Evolutionary conservation across 2,888 invertebrate species (phyloP).

Genomic region (Hypsopygia costalis): DNA sequence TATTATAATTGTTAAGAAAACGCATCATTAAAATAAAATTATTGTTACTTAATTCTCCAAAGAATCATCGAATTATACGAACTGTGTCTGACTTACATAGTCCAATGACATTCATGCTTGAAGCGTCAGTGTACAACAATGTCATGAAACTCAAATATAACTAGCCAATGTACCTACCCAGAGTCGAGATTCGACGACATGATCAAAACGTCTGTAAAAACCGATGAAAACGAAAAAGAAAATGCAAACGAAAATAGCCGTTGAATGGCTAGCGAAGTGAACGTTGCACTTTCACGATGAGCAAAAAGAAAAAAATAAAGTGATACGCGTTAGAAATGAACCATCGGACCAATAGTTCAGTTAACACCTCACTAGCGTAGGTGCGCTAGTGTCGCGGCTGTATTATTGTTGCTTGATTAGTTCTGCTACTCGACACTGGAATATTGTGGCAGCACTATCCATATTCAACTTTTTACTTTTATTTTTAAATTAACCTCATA

Average conservation of each 20-base stretch:
- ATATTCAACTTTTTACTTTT: no score
- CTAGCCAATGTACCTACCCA: conserved; percentile 12
- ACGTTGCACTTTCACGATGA: conserved; percentile 77
- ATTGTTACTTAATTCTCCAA: not conserved
- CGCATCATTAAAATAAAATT: conserved; percentile 16
- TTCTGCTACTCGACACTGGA: conserved; percentile 69
- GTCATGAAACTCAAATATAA: conserved; percentile 14
- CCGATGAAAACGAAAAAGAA: conserved; percentile 69
- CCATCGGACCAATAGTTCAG: conserved; percentile 57
- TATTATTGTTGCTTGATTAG: conserved; percentile 35
- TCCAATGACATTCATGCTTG: not conserved
- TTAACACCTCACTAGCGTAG: conserved; percentile 33
- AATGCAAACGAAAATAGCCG: conserved; percentile 63
- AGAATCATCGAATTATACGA: not conserved
- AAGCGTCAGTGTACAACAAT: not conserved
- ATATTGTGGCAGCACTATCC: conserved; percentile 46
- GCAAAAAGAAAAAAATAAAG: conserved; percentile 62
- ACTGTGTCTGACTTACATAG: not conserved
- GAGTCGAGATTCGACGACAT: conserved; percentile 42
- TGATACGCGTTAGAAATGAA: conserved; percentile 61
- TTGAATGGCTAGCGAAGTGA: conserved; percentile 71
- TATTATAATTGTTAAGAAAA: conserved; percentile 50
- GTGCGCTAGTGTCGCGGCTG: conserved; percentile 44
- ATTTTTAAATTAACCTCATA: no score
- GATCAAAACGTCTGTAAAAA: conserved; percentile 70